Base-by-base conservation (phyloP, 1,140 invertebrate genomes). In the Drosophila nikananu region DNA sequence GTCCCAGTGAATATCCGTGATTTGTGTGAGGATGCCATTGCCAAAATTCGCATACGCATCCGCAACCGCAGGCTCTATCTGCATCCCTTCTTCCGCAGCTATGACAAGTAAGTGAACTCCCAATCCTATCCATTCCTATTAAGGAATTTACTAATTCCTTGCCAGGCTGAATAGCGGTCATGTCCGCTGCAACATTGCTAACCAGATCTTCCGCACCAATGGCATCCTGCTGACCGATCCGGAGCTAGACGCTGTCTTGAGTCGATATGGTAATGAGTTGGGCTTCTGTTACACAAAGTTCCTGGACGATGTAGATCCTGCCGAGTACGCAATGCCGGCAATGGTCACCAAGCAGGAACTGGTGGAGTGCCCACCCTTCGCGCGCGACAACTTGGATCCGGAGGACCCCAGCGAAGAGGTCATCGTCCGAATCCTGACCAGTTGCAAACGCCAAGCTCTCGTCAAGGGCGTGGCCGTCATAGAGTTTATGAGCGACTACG, bases 211-310 rank as follows among this genome's bases (percentile, higher is more conserved):
- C 64, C 93, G 94, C 52, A 94, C 94, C 32, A 94, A 95, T 74
- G 94, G 95, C 30, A 94, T 96, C 80, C 92, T 96, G 35, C 92
- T 96, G 5, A 94, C 95, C 0, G 91, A 94, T 51, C 94, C 94
- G 75, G 96, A 96, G 82, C 83, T 96, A n/a, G 94, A 94, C 49
- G 94, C 95, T n/a, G 93, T 97, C 19, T 95, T 96, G 74, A 92
- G 93, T 71, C 94, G 95, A 51, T 96, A 96, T 86, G 95, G 95
- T 51, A 95, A 96, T 83, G 95, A 96, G 81, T 89, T 95, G 63
- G 96, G 96, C 21, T 96, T 96, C 83, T 95, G 95, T 93, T 97
- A 96, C 83, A 93, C 94, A 41, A 94, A 94, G 70, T 95, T 97
- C 70, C 87, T 96, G 30, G 93, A 94, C 46, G 95, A 96, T 84